Base-by-base conservation (phyloP, 1,140 invertebrate genomes). In the Homalodisca vitripennis region DNA sequence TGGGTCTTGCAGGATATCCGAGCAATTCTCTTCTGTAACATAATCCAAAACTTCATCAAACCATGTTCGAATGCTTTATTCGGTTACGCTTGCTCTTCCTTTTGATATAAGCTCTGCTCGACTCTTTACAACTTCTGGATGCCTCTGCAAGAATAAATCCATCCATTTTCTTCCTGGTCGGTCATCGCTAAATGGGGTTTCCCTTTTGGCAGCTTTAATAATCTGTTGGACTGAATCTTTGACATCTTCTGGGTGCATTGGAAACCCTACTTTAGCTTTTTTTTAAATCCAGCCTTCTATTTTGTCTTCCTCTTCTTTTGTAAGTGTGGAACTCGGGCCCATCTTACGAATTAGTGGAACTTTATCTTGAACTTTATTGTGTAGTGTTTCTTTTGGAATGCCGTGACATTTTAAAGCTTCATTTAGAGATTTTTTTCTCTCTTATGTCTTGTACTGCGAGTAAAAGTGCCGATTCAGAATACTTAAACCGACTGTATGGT, bases 211-310 rank as follows among this genome's bases (percentile, higher is more conserved):
- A 68, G 72, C 70, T 6, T 69, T 13, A n/a, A 77, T 57, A 47
- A 75, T 46, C 34, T 66, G 55, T 70, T 75, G 68, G 0, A 75
- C 76, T 62, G 69, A 66, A 70, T 75, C 70, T 69, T 73, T 73
- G 0, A 76, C 72, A 47, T 71, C 67, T 24, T 74, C 72, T 20
- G 71, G 67, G 62, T 76, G 71, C 75, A 76, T 76, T 12, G 75
- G 75, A 68, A 74, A 76, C 34, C 75, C 74, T 53, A 74, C 6
- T 41, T 64, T 63, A 1, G 74, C 74, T 70, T 75, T 76, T 2
- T 57, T 55, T 0, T 76, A 34, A 24, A 77, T 75, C 74, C 73
- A 76, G 27, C 71, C 67, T 68, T 72, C 70, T 31, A 76, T 13
- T 27, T 17, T 31, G 13, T 66, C 2, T 66, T 77, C 73, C 73